A percentile compares a stretch with the other conserved stretches of the same genome.
These are phyloP conservation scores for Temnothorax unifasciatus DNA, from an alignment of 2,888 invertebrate genomes.

Conservation along the genomic window DNA sequence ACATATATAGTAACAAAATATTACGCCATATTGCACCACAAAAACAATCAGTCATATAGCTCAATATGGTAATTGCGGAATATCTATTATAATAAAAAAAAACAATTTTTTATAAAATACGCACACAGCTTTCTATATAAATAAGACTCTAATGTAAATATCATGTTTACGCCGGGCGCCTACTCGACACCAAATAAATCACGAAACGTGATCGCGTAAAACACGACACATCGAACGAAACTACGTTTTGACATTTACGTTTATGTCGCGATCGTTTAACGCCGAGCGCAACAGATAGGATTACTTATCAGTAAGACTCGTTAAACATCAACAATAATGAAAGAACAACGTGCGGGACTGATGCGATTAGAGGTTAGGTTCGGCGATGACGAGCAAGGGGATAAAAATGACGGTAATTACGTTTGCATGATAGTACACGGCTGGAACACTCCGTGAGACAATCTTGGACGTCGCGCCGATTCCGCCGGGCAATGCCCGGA, in stretches of 20 bases:
- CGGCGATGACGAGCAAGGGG: constrained; percentile 18
- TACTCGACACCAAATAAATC: background rate
- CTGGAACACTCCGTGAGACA: constrained; percentile 86
- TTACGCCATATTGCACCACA: constrained; percentile 24
- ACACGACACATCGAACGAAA: background rate
- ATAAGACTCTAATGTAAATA: background rate
- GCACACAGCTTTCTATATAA: background rate
- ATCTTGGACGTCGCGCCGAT: constrained; percentile 76
- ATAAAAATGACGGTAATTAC: constrained; percentile 87
- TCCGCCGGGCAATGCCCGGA: constrained; percentile 78
- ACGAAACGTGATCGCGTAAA: background rate
- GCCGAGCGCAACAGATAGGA: background rate
- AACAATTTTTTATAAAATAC: background rate
- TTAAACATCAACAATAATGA: constrained; percentile 79
- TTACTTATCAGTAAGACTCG: constrained; percentile 39
- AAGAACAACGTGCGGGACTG: constrained; percentile 77
- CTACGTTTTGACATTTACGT: background rate
- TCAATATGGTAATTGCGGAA: background rate
- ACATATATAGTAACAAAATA: background rate
- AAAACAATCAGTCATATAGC: background rate
- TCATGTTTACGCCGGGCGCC: background rate
- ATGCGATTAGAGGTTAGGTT: constrained; percentile 50
- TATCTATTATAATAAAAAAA: background rate
- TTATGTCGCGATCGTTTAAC: background rate
- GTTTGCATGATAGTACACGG: constrained; percentile 91